Conservation (phyloP, 2,888 invertebrate species). For the Pedicia rivosa region DNA sequence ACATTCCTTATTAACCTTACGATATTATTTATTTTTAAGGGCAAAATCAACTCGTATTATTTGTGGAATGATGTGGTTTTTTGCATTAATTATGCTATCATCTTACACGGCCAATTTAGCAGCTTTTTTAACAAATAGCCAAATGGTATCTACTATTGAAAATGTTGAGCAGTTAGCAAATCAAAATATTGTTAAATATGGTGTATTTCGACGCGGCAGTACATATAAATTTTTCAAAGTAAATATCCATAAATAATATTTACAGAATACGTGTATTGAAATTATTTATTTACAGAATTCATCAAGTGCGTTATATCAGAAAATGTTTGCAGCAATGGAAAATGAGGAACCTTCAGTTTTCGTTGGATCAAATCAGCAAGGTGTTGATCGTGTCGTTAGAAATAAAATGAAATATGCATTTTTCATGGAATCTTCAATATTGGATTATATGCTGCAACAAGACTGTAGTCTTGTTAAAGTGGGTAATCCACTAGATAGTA, state of each 20-base stretch:
- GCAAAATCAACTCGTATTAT: conserved; percentile 79
- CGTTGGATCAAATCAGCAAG: conserved; percentile 65
- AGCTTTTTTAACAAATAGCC: conserved; percentile 79
- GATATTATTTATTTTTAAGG: no score
- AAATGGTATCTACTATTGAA: conserved; percentile 77
- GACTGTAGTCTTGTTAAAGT: conserved; percentile 74
- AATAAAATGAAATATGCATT: conserved; percentile 77
- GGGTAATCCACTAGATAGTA: conserved; percentile 69
- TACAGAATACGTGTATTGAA: no score
- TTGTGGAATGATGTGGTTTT: conserved; percentile 87
- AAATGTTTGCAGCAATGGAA: conserved; percentile 89
- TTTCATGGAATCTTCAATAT: conserved; percentile 88
- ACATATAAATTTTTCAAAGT: conserved; percentile 83
- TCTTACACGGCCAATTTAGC: conserved; percentile 92
- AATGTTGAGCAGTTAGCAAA: conserved; percentile 82
- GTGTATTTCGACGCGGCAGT: conserved; percentile 73
- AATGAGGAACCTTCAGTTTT: conserved; percentile 70
- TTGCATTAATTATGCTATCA: conserved; percentile 77
- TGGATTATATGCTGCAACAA: conserved; percentile 80
- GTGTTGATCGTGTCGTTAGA: conserved; percentile 70
- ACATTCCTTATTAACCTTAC: no score
- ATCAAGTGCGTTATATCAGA: conserved; percentile 73
- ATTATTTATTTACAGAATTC: no score
- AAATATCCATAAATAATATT: background rate
- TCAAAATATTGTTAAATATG: conserved; percentile 94